Evolutionary conservation across 2,888 invertebrate genomes (phyloP).

Genomic region (Thecocarcelia acutangulata): DNA sequence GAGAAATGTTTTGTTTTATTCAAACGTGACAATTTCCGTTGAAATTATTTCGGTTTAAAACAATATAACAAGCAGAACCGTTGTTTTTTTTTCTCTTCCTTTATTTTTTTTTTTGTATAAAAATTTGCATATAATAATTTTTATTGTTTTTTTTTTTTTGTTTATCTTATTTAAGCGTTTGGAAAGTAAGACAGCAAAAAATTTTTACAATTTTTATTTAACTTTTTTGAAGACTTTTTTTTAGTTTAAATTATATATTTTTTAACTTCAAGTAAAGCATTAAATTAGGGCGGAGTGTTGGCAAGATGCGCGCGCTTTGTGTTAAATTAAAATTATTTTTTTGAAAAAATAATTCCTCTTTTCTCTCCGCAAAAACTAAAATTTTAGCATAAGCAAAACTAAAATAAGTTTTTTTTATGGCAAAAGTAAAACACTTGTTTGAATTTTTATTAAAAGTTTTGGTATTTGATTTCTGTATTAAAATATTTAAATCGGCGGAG

Average conservation of each 20-base stretch:
- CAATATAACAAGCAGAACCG: too few species aligned
- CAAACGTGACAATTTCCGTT: too few species aligned
- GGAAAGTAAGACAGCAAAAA: conserved; percentile 3
- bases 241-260: neutral
- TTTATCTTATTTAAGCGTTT: neutral
- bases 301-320: conserved; percentile 50
- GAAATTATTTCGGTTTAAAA: too few species aligned
- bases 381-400: conserved; percentile 46
- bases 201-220: neutral
- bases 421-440: conserved; percentile 8
- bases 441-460: conserved; percentile 2
- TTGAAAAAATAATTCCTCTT: neutral
- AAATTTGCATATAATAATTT: too few species aligned
- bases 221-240: neutral
- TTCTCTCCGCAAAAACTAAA: conserved; percentile 35
- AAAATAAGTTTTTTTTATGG: conserved; percentile 11
- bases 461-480: neutral
- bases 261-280: conserved; percentile 2
- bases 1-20: too few species aligned
- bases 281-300: conserved; percentile 15
- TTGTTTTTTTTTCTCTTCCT: too few species aligned
- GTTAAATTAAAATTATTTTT: neutral
- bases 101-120: too few species aligned
- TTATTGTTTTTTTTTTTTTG: too few species aligned
- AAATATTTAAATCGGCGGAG: conserved; percentile 35